Evolutionary conservation across 2,888 invertebrate species (phyloP).

Genomic region (Adela reaumurella): DNA sequence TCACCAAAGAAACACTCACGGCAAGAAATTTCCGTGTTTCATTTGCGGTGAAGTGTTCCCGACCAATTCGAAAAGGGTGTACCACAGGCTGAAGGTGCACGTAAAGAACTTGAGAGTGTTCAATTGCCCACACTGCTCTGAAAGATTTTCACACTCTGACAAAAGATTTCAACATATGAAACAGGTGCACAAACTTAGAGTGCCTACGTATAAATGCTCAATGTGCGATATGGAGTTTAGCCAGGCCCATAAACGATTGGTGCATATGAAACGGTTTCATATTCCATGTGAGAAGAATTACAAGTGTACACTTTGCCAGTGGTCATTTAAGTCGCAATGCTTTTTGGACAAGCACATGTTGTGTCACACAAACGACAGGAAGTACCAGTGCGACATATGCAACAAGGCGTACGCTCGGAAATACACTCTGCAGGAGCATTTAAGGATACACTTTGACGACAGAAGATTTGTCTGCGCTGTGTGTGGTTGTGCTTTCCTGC

Average conservation of each 20-base stretch:
- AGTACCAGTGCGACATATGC: slow-evolving; percentile 33
- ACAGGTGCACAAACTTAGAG: slow-evolving; percentile 33
- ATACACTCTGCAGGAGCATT: slow-evolving; percentile 34
- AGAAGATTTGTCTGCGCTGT: slow-evolving; percentile 34
- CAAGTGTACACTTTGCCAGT: slow-evolving; percentile 39
- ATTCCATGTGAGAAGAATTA: slow-evolving; percentile 40
- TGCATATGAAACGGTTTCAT: slow-evolving; percentile 23
- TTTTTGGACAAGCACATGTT: slow-evolving; percentile 20
- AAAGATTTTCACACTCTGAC: slow-evolving; percentile 45
- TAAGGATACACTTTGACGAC: slow-evolving; percentile 24
- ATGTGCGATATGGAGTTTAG: slow-evolving; percentile 22
- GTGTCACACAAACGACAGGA: slow-evolving; percentile 31
- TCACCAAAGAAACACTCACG: no score
- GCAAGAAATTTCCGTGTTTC: slow-evolving; percentile 44
- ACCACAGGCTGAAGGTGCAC: background rate
- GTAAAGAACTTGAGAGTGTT: slow-evolving; percentile 33
- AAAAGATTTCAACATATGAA: slow-evolving; percentile 41
- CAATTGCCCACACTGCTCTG: slow-evolving; percentile 46
- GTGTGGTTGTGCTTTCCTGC: slow-evolving; percentile 40
- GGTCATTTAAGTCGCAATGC: slow-evolving; percentile 25
- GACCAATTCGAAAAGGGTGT: slow-evolving; percentile 21
- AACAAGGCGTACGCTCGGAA: slow-evolving; percentile 31
- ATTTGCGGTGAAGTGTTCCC: slow-evolving; percentile 52
- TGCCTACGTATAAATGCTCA: slow-evolving; percentile 36
- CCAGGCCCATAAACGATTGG: no score